These are phyloP conservation scores for Phyllotreta cruciferae DNA, from an alignment of 2,888 invertebrate genomes.

Conservation along the genomic window DNA sequence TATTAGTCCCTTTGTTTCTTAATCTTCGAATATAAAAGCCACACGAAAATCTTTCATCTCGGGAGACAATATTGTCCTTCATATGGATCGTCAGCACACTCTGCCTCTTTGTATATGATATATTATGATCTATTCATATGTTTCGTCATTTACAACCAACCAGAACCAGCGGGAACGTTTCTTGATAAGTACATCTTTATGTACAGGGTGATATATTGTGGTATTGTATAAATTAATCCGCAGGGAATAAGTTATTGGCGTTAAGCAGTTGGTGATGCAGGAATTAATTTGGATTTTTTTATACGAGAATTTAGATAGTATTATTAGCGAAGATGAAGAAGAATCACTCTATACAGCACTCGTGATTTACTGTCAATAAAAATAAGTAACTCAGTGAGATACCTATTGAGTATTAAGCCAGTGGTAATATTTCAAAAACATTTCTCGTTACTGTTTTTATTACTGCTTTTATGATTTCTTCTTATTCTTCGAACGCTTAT, in stretches of 20 bases:
- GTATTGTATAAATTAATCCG: too few species aligned
- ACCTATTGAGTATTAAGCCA: background rate
- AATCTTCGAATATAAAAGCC: constrained; percentile 23
- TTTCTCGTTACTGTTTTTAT: constrained; percentile 12
- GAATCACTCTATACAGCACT: too few species aligned
- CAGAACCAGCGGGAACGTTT: constrained; percentile 8
- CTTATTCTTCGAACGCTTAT: constrained; percentile 4
- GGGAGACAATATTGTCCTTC: constrained; percentile 25
- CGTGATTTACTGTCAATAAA: constrained; percentile 9
- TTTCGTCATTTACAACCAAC: background rate
- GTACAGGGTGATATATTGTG: constrained; percentile 3
- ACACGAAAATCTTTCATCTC: constrained; percentile 28
- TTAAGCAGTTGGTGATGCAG: too few species aligned
- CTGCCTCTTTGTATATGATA: constrained; percentile 1
- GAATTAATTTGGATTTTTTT: too few species aligned
- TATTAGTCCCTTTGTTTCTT: constrained; percentile 27
- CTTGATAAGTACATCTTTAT: background rate
- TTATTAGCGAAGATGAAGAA: too few species aligned
- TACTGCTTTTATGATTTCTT: constrained; percentile 8
- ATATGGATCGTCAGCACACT: constrained; percentile 1
- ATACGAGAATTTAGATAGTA: too few species aligned
- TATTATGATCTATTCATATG: constrained; percentile 14
- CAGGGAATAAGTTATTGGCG: too few species aligned
- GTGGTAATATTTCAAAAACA: constrained; percentile 6
- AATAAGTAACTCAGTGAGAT: constrained; percentile 11